Conservation (phyloP, 1,140 invertebrate genomes). For the Eueides isabella region DNA sequence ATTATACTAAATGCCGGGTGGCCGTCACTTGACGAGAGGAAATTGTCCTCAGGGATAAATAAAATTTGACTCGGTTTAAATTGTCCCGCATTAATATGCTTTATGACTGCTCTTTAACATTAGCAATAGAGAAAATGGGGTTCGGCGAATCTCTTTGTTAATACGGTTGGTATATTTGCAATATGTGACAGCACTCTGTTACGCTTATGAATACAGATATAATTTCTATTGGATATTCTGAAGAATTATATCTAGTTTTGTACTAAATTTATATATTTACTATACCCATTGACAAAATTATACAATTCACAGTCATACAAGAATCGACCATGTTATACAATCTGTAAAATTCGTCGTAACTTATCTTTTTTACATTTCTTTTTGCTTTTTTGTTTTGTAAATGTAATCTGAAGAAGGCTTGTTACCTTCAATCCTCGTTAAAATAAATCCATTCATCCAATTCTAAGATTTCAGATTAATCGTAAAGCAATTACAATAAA, state of each 20-base stretch:
- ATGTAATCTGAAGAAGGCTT: too few relatives aligned
- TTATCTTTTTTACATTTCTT: too few relatives aligned
- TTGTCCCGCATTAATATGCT: conserved; percentile 69
- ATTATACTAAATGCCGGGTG: conserved; percentile 75
- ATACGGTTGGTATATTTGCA: background rate
- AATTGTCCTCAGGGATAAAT: conserved; percentile 75
- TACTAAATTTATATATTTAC: background rate
- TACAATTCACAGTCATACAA: too few relatives aligned
- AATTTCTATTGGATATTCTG: background rate
- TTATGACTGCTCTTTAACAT: conserved; percentile 57
- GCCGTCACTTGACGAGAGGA: conserved; percentile 76
- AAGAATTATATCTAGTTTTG: background rate
- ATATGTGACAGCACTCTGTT: background rate
- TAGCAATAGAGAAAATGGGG: conserved; percentile 34
- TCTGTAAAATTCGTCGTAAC: too few relatives aligned
- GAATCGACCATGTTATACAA: background rate
- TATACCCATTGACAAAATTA: too few relatives aligned
- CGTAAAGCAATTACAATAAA: conserved; percentile 28
- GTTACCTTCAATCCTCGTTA: conserved; percentile 15
- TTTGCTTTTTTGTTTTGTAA: too few relatives aligned
- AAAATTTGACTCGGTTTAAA: conserved; percentile 75
- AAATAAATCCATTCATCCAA: conserved; percentile 16
- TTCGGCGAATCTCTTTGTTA: conserved; percentile 39
- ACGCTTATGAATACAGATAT: background rate
- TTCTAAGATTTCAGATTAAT: conserved; percentile 22